Conservation (phyloP, 1,140 invertebrate species). For the Heliconius hewitsoni region DNA sequence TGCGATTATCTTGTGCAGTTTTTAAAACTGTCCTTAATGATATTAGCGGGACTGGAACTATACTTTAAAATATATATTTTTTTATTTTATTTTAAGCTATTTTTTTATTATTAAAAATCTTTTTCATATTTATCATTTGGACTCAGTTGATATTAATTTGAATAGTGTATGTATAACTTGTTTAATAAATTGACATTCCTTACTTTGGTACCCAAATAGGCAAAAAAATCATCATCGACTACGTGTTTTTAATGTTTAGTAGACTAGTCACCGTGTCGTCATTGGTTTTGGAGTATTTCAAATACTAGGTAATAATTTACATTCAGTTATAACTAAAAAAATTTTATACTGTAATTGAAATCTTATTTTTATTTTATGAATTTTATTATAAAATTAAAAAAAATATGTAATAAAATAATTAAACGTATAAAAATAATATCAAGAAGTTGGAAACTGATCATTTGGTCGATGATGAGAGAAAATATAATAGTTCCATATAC, state of each 20-base stretch:
- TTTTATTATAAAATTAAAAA: no score
- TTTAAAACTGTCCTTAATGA: no score
- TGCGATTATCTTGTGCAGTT: no score
- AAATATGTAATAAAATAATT: no score
- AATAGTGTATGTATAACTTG: background rate
- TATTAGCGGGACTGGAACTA: no score
- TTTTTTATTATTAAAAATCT: background rate
- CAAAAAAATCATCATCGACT: background rate
- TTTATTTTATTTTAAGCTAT: no score
- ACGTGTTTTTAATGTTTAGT: background rate
- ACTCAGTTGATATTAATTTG: background rate
- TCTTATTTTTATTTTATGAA: no score
- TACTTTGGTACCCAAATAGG: constrained; percentile 15
- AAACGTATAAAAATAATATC: no score
- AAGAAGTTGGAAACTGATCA: background rate
- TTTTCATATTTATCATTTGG: background rate
- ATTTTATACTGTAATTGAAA: no score
- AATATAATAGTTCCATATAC: no score
- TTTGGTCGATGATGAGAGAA: background rate
- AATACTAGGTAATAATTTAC: background rate
- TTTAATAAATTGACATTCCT: constrained; percentile 55
- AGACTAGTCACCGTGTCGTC: background rate
- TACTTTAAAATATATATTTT: no score
- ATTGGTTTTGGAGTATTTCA: background rate
- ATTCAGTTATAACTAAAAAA: no score